Evolutionary conservation across 2,888 invertebrate species (phyloP).

Genomic region (Eurois occulta): DNA sequence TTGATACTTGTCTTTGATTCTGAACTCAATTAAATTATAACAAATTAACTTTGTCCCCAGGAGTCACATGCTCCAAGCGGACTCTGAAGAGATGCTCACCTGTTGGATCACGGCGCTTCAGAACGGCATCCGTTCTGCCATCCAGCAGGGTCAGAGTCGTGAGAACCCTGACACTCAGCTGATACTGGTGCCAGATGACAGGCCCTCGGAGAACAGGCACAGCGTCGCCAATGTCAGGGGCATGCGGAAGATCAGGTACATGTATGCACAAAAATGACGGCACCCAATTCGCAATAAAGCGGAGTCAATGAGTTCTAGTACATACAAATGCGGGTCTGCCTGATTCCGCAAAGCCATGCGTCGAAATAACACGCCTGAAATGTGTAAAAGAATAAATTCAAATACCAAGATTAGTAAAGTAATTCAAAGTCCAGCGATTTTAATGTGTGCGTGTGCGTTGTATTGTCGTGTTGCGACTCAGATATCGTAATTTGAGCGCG

Average conservation of each 20-base stretch:
- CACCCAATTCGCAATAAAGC: not conserved
- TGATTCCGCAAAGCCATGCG: not conserved
- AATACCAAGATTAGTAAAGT: not conserved
- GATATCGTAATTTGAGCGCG: not conserved
- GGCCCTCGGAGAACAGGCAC: slow-evolving; percentile 69
- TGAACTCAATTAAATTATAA: not conserved
- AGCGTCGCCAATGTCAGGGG: slow-evolving; percentile 70
- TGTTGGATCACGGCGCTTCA: slow-evolving; percentile 97
- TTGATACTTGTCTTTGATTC: not conserved
- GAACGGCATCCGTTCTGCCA: slow-evolving; percentile 95
- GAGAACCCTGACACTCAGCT: slow-evolving; percentile 85
- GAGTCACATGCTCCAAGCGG: slow-evolving; percentile 99
- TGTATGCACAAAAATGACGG: not conserved
- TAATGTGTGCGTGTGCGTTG: too few relatives aligned
- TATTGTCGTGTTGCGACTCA: too few relatives aligned
- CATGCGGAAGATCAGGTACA: slow-evolving; percentile 82
- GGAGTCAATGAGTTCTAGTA: not conserved
- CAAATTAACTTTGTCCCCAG: slow-evolving; percentile 85
- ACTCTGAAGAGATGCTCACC: slow-evolving; percentile 97
- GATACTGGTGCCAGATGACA: slow-evolving; percentile 82
- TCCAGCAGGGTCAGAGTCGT: slow-evolving; percentile 91
- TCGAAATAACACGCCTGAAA: not conserved
- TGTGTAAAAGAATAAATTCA: not conserved
- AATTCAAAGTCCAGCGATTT: not conserved
- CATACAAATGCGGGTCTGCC: not conserved